Evolutionary conservation across 2,888 invertebrate species (phyloP), one percentile per base, ranked within the genome.

Genomic region (Spodoptera exigua): DNA sequence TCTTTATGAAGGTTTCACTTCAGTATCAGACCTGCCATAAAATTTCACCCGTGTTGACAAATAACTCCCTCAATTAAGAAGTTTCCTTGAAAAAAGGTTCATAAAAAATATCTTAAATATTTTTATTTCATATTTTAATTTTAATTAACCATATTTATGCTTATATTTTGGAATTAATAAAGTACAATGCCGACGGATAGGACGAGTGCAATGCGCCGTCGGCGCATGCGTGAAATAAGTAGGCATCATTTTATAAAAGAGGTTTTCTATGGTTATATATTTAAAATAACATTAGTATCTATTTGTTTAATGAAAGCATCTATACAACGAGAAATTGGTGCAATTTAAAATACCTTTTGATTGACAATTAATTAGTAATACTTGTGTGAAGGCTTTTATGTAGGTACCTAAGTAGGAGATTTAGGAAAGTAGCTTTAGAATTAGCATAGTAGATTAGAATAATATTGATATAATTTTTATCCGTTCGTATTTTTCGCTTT

Each of bases 221-320:
- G 83, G 87, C 87, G 87, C 87, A 87, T 86, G 87, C 87, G 87
- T 59, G 5, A 68, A 67, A n/a, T 54, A 46, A n/a, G 16, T 48
- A 46, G 54, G 54, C 11, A 52, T 27, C 12, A 41, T 40, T 14
- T 7, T 32, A 17, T 16, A 18, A 11, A 40, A 37, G 1, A 12
- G 46, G 13, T 48, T 32, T 18, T 9, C 5, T 41, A 9, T 35
- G 10, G 10, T 16, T 34, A 46, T 10, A 10, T 12, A 12, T 16
- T 35, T 27, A 18, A 37, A 17, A 3, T 27, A 27, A 14, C n/a
- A 18, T 11, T 2, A 7, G n/a, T 5, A 18, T 2, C 0, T 41
- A 16, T 17, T 4, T 3, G 1, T 3, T 16, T 4, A 11, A 16
- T 0, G 4, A 40, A 5, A 27, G 27, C 1, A 27, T 1, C 27